phyloP scores from a whole-genome alignment of 2,113 vertebrate genomes.

The Rhinogobius similis region DNA sequence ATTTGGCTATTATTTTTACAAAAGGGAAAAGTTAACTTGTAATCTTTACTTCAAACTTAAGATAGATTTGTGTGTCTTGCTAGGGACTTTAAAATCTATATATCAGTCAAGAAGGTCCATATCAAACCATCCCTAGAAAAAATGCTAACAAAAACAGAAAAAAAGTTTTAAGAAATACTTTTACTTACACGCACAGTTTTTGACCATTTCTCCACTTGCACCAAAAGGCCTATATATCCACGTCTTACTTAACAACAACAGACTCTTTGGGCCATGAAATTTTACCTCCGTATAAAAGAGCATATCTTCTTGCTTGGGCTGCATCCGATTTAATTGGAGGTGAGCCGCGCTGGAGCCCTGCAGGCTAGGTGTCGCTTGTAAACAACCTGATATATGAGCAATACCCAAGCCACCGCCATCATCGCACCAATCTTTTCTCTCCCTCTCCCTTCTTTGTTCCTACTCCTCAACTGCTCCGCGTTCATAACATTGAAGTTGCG shows the following conservation, averaged over 20 bases:
- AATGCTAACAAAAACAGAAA: too few species aligned
- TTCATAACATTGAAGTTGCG: background rate
- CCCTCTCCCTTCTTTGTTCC: background rate
- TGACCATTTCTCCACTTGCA: background rate
- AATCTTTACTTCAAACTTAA: too few species aligned
- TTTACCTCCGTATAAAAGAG: background rate
- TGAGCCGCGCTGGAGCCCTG: slow-evolving; percentile 1
- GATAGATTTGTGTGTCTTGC: too few species aligned
- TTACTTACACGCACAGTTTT: too few species aligned
- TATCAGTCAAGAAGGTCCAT: too few species aligned
- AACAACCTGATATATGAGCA: slow-evolving; percentile 34
- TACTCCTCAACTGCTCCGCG: background rate
- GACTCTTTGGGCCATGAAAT: slow-evolving; percentile 1
- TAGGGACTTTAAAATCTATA: too few species aligned
- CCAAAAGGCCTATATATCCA: background rate
- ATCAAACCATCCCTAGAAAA: too few species aligned
- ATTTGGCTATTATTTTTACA: too few species aligned
- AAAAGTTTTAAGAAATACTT: too few species aligned
- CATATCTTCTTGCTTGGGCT: background rate
- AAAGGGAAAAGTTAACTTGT: too few species aligned
- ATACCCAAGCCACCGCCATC: background rate
- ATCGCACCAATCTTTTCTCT: background rate
- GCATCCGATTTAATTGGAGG: slow-evolving; percentile 17
- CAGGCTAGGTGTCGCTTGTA: slow-evolving; percentile 25
- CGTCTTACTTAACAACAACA: background rate